phyloP scores from a whole-genome alignment of 2,888 invertebrate genomes.

The Andrena dorsata region DNA sequence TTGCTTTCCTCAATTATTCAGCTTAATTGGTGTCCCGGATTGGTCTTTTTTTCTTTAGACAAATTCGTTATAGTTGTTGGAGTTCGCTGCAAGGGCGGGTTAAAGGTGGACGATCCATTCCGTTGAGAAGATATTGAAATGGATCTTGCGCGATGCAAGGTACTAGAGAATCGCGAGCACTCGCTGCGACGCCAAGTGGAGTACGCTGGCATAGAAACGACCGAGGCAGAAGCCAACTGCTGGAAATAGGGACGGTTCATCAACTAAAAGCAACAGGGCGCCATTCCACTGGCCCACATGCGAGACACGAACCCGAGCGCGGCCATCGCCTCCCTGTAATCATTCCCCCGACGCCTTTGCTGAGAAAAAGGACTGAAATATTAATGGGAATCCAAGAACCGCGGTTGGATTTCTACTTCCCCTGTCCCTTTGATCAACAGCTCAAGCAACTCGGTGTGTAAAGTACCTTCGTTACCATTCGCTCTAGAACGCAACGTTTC shows the following conservation, averaged over 20 bases:
- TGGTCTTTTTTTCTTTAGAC: too few relatives aligned
- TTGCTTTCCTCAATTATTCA: background rate
- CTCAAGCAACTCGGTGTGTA: background rate
- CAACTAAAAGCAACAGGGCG: constrained; percentile 80
- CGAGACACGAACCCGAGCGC: constrained; percentile 55
- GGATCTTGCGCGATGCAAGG: background rate
- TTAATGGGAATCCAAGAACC: constrained; percentile 41
- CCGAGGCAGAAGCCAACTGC: constrained; percentile 58
- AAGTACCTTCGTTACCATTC: constrained; percentile 39
- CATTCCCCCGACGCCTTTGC: constrained; percentile 42
- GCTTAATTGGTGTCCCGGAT: too few relatives aligned
- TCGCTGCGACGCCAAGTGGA: constrained; percentile 34
- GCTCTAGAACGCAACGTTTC: background rate
- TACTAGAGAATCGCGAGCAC: constrained; percentile 25
- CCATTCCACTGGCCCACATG: constrained; percentile 71
- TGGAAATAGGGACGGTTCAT: constrained; percentile 75
- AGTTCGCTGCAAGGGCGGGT: too few relatives aligned
- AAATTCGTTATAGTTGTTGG: too few relatives aligned
- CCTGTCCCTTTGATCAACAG: constrained; percentile 17
- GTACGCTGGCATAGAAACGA: constrained; percentile 35
- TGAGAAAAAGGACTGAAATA: constrained; percentile 34
- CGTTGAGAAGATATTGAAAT: too few relatives aligned
- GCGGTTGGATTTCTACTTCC: constrained; percentile 4
- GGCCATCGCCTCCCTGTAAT: constrained; percentile 59
- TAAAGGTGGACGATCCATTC: too few relatives aligned